These are phyloP conservation scores for Diplolepis rosae DNA, from an alignment of 2,888 invertebrate species.

Conservation along the genomic window DNA sequence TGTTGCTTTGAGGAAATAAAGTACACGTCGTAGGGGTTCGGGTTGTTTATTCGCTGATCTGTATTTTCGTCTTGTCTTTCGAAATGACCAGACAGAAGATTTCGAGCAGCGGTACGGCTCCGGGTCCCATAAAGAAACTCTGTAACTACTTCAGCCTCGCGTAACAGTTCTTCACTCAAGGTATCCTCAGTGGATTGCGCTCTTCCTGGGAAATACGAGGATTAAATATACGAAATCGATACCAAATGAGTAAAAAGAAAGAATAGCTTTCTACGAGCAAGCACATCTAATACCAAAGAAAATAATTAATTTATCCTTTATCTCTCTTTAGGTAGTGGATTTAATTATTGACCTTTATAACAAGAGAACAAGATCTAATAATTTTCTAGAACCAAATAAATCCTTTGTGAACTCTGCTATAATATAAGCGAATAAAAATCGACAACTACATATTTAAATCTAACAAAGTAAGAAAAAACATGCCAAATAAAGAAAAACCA, in stretches of 20 bases:
- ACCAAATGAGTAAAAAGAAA: not conserved
- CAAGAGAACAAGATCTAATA: not conserved
- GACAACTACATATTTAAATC: not conserved
- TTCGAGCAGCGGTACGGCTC: conserved; percentile 75
- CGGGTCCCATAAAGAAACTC: conserved; percentile 77
- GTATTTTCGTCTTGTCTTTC: conserved; percentile 63
- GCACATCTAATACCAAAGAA: too few relatives aligned
- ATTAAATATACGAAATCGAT: conserved; percentile 23
- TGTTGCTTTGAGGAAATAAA: conserved; percentile 67
- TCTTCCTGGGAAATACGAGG: conserved; percentile 60
- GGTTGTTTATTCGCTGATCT: conserved; percentile 55
- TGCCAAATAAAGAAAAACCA: not conserved
- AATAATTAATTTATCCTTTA: too few relatives aligned
- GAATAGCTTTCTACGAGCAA: not conserved
- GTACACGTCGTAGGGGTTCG: conserved; percentile 62
- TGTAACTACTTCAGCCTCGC: conserved; percentile 77
- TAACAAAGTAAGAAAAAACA: not conserved
- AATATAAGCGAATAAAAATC: not conserved
- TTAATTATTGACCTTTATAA: not conserved
- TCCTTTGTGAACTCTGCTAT: not conserved
- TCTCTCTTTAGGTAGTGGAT: too few relatives aligned
- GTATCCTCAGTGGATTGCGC: conserved; percentile 69
- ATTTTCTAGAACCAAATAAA: too few relatives aligned
- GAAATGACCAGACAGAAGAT: conserved; percentile 72
- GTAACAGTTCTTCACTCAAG: conserved; percentile 74